These are phyloP conservation scores for Pongo pygmaeus DNA, from an alignment of 2,113 vertebrate species.

Conservation along the genomic window DNA sequence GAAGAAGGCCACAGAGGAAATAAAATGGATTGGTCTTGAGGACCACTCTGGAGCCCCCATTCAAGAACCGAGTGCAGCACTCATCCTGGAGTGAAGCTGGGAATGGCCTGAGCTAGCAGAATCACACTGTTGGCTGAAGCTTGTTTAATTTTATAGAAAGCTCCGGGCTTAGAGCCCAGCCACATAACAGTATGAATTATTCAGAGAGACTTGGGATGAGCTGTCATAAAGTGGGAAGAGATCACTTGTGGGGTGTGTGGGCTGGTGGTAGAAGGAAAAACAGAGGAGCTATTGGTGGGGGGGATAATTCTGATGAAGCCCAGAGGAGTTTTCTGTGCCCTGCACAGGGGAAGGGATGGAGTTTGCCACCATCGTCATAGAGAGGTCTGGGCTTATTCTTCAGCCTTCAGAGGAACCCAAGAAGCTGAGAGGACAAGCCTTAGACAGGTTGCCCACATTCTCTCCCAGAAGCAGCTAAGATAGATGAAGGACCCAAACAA, in stretches of 20 bases:
- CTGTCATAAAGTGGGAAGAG: slow-evolving; percentile 38
- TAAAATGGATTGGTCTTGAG: not conserved
- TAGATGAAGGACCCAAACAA: not conserved
- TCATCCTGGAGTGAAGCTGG: not conserved
- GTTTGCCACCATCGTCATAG: not conserved
- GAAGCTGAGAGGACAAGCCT: not conserved
- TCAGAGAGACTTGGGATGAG: slow-evolving; percentile 57
- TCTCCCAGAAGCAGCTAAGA: not conserved
- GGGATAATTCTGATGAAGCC: not conserved
- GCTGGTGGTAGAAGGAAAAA: not conserved
- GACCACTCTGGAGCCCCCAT: not conserved
- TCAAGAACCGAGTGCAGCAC: not conserved
- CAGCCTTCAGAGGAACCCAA: not conserved
- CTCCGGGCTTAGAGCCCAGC: slow-evolving; percentile 70
- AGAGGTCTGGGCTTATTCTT: not conserved
- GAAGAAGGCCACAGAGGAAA: not conserved
- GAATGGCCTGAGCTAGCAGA: slow-evolving; percentile 48
- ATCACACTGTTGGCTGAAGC: slow-evolving; percentile 51
- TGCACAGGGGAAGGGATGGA: not conserved
- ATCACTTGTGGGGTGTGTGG: not conserved
- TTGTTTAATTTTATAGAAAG: slow-evolving; percentile 79
- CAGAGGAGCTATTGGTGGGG: not conserved
- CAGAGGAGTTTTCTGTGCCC: not conserved
- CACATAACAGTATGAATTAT: slow-evolving; percentile 64
- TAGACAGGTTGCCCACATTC: not conserved